A percentile compares a stretch with the other conserved stretches of the same genome.
phyloP scores from a whole-genome alignment of 2,888 invertebrate genomes.

The Drosophila rellima region DNA sequence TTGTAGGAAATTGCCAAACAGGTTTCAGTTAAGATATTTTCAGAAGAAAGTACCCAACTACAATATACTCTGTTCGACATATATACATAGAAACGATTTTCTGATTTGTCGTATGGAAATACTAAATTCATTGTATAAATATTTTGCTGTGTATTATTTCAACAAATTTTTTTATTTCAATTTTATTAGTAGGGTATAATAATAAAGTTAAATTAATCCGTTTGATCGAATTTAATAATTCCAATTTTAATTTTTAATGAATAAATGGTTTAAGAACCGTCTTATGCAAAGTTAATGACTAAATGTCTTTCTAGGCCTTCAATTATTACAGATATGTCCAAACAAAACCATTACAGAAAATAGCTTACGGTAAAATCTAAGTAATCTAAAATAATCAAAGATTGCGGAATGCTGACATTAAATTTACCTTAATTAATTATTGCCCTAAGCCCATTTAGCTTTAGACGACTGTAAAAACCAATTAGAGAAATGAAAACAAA shows the following conservation, averaged over 20 bases:
- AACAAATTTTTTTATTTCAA: too few relatives aligned
- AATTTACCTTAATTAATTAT: not conserved
- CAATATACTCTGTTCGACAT: not conserved
- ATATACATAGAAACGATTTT: too few relatives aligned
- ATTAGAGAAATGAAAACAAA: constrained; percentile 4
- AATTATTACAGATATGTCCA: not conserved
- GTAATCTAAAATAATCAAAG: not conserved
- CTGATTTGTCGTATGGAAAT: too few relatives aligned
- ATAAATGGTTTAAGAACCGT: not conserved
- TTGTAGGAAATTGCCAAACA: not conserved
- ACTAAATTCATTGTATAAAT: too few relatives aligned
- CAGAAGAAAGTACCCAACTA: too few relatives aligned
- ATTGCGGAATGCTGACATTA: not conserved
- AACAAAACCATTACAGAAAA: not conserved
- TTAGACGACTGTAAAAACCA: constrained; percentile 13
- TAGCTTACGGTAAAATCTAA: too few relatives aligned
- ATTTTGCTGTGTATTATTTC: too few relatives aligned
- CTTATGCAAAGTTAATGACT: not conserved
- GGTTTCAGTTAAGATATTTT: not conserved
- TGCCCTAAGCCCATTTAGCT: not conserved
- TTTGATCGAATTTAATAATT: too few relatives aligned
- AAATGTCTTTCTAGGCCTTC: not conserved
- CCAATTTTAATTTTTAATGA: too few relatives aligned
- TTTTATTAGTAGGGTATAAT: too few relatives aligned
- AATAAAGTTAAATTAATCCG: too few relatives aligned